phyloP scores from a whole-genome alignment of 2,888 invertebrate species.

The Cyrtodaria siliqua region DNA sequence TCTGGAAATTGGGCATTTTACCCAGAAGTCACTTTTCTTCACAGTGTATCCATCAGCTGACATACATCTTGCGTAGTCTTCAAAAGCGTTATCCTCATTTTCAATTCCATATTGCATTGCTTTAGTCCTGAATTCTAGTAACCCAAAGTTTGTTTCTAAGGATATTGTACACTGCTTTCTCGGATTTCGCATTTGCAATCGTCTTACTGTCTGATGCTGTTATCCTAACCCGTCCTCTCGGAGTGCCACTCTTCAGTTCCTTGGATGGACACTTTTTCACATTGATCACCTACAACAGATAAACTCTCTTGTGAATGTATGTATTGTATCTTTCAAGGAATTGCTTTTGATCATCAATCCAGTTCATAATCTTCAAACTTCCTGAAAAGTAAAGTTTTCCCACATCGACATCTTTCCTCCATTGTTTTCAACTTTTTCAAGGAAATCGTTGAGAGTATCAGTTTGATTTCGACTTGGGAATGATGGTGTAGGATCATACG shows the following conservation, averaged over 20 bases:
- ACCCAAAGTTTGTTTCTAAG: too few relatives aligned
- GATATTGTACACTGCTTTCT: background rate
- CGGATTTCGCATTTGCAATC: slow-evolving; percentile 4
- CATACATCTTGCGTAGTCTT: background rate
- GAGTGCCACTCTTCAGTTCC: slow-evolving; percentile 4
- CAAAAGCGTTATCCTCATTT: too few relatives aligned
- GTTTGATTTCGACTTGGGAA: too few relatives aligned
- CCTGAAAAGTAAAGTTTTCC: slow-evolving; percentile 7
- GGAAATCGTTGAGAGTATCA: too few relatives aligned
- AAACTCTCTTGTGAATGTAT: slow-evolving; percentile 9
- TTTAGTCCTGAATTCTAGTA: too few relatives aligned
- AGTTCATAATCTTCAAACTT: slow-evolving; percentile 10
- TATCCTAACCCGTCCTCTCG: slow-evolving; percentile 9
- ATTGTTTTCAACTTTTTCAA: too few relatives aligned
- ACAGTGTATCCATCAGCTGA: background rate
- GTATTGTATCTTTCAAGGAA: background rate
- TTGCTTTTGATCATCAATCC: background rate
- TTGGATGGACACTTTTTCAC: background rate
- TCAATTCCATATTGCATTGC: too few relatives aligned
- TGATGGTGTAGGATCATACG: background rate
- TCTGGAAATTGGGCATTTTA: background rate
- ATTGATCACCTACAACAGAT: background rate
- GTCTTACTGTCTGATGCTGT: slow-evolving; percentile 17
- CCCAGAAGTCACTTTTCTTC: background rate
- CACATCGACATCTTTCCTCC: slow-evolving; percentile 20